Percentiles rank a stretch among this genome's conserved stretches.
phyloP scores from a whole-genome alignment of 2,797 vertebrate genomes.

The Poecilia gillii region DNA sequence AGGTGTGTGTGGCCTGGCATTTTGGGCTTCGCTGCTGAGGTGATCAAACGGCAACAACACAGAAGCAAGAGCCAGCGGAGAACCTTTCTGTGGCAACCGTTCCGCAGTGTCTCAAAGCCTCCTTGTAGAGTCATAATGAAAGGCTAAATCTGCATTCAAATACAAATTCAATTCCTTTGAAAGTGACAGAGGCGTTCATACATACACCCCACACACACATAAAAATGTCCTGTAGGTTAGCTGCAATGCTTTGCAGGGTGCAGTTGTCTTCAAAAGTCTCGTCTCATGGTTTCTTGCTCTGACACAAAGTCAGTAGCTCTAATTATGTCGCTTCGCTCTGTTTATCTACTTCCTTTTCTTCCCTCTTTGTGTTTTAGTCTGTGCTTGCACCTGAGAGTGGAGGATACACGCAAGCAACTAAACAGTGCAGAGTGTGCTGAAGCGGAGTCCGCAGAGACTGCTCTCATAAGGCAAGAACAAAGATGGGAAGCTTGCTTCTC shows the following conservation, averaged over 20 bases:
- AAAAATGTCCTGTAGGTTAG: conserved; percentile 66
- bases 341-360: conserved; percentile 53
- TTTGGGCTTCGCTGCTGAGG: conserved; percentile 87
- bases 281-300: conserved; percentile 64
- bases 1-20: conserved; percentile 90
- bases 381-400: conserved; percentile 48
- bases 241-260: conserved; percentile 56
- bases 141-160: conserved; percentile 72
- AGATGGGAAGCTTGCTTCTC: conserved; percentile 53
- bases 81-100: conserved; percentile 51
- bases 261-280: conserved; percentile 70
- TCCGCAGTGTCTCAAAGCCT: conserved; percentile 62
- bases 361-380: conserved; percentile 52
- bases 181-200: conserved; percentile 56
- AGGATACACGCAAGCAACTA: conserved; percentile 44
- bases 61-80: conserved; percentile 59
- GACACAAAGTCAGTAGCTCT: conserved; percentile 60
- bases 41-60: conserved; percentile 57
- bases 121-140: conserved; percentile 73
- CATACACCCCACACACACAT: conserved; percentile 55
- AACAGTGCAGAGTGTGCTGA: conserved; percentile 53
- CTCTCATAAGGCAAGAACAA: conserved; percentile 64
- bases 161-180: conserved; percentile 69
- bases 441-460: conserved; percentile 52
- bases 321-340: conserved; percentile 63